Evolutionary conservation across 37 sponge, comb jelly and placozoan genomes (phyloP).

Genomic region (Cladorhizidae sp.): DNA sequence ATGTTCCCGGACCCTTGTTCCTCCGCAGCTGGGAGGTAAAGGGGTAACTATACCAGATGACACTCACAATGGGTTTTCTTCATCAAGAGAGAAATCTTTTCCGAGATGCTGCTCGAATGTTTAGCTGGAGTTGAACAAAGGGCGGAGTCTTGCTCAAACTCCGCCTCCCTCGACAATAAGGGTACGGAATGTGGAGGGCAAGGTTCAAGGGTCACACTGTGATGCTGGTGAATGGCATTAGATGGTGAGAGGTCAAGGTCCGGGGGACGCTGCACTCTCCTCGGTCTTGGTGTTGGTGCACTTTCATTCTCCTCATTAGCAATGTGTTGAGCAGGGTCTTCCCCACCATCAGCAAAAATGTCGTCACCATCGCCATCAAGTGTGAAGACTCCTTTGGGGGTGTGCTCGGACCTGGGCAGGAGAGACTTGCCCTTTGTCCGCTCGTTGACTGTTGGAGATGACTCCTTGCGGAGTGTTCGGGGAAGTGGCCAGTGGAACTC

Average conservation of each 20-base stretch:
- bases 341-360: background rate
- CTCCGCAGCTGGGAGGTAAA: background rate
- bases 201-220: constrained; percentile 7
- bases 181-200: background rate
- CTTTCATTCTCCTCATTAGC: background rate
- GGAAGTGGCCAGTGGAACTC: constrained; percentile 81
- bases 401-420: background rate
- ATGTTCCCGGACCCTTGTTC: too few relatives aligned
- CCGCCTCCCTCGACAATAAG: background rate
- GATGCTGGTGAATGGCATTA: background rate
- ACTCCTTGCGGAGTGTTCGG: background rate
- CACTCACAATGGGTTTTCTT: constrained; percentile 34
- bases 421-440: background rate
- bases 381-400: background rate
- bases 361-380: background rate
- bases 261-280: constrained; percentile 61
- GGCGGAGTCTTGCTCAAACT: constrained; percentile 25
- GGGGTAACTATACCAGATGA: too few relatives aligned
- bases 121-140: constrained; percentile 55
- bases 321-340: background rate
- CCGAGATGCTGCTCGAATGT: constrained; percentile 40
- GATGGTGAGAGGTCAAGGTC: constrained; percentile 56
- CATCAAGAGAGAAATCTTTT: constrained; percentile 36
- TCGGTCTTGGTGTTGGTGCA: background rate
- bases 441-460: background rate